phyloP scores from a whole-genome alignment of 1,140 invertebrate genomes.

The Phenacoccus solenopsis region DNA sequence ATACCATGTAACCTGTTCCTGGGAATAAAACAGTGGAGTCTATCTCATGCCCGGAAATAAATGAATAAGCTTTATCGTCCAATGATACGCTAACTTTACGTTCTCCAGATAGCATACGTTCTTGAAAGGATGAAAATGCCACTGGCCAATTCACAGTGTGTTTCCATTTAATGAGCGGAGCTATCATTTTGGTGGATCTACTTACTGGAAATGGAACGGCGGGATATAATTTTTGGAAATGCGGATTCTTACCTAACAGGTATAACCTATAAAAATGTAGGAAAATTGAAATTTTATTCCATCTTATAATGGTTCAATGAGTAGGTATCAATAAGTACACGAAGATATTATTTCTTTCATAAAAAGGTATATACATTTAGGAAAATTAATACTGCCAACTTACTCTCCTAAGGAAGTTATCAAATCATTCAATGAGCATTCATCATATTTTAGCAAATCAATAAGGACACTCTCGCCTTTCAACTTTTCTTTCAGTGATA shows the following conservation, averaged over 20 bases:
- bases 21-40: conserved; percentile 92
- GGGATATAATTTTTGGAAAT: conserved; percentile 47
- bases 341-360: no score
- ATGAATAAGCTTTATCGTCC: conserved; percentile 58
- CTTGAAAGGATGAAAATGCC: conserved; percentile 34
- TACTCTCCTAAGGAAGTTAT: neutral
- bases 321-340: no score
- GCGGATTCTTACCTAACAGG: conserved; percentile 55
- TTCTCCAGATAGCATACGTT: conserved; percentile 12
- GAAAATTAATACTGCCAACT: no score
- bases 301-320: no score
- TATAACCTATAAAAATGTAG: conserved; percentile 53
- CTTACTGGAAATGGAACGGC: conserved; percentile 53
- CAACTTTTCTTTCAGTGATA: neutral
- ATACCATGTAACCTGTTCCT: conserved; percentile 81
- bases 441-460: neutral
- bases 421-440: neutral
- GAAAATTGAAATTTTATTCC: no score
- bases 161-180: conserved; percentile 55
- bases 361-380: no score
- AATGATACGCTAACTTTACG: conserved; percentile 61
- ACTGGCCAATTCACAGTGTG: conserved; percentile 37
- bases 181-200: conserved; percentile 54
- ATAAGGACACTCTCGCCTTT: neutral
- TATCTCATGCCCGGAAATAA: conserved; percentile 73